These are phyloP conservation scores for Bufo gargarizans DNA, from an alignment of 2,113 vertebrate species.

Conservation along the genomic window DNA sequence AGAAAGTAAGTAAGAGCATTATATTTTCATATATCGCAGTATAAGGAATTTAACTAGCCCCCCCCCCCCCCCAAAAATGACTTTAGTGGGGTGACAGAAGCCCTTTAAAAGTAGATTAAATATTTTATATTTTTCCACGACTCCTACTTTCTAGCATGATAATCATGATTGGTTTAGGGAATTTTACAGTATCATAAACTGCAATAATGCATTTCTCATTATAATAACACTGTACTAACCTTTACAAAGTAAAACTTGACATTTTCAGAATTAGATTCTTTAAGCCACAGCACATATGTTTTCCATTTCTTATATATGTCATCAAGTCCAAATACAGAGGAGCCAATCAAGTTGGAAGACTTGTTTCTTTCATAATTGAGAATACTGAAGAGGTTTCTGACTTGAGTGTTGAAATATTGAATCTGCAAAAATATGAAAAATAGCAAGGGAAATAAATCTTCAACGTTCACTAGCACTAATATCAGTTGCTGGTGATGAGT, in stretches of 20 bases:
- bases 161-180: neutral
- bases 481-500: no score
- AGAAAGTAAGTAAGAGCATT: no score
- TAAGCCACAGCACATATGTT: slow-evolving; percentile 69
- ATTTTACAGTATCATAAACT: neutral
- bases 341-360: slow-evolving; percentile 75
- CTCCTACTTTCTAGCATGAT: no score
- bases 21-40: no score
- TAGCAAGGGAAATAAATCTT: neutral
- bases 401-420: slow-evolving; percentile 66
- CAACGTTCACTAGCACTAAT: no score
- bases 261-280: slow-evolving; percentile 53
- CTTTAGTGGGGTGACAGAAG: no score
- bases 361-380: slow-evolving; percentile 77
- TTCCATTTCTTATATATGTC: slow-evolving; percentile 79
- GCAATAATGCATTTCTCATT: neutral
- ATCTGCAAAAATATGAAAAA: slow-evolving; percentile 60
- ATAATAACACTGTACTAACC: slow-evolving; percentile 68
- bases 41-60: no score
- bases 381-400: slow-evolving; percentile 80
- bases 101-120: no score
- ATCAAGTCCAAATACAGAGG: slow-evolving; percentile 85
- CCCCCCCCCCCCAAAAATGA: no score
- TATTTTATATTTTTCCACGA: no score
- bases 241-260: slow-evolving; percentile 87